Evolutionary conservation across 1,140 invertebrate genomes (phyloP).

Genomic region (Nixonia krombeini): DNA sequence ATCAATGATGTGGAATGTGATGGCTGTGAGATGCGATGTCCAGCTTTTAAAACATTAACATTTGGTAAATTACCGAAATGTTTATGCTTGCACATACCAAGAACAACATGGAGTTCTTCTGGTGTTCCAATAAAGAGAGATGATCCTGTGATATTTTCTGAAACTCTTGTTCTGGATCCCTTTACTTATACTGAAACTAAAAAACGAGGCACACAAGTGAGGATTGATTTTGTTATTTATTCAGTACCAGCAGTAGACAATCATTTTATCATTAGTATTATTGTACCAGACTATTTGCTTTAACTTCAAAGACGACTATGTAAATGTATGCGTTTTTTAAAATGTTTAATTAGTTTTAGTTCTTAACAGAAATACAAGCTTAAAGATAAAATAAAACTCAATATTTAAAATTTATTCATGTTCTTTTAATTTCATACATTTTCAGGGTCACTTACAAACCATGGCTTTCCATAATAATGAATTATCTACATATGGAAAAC

Average conservation of each 20-base stretch:
- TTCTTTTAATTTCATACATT: conserved; percentile 10
- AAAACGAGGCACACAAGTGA: conserved; percentile 56
- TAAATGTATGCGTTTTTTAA: not conserved
- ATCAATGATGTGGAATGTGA: conserved; percentile 88
- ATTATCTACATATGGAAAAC: conserved; percentile 53
- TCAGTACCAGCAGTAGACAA: not conserved
- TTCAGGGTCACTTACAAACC: conserved; percentile 52
- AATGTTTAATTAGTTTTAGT: not conserved
- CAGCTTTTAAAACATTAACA: conserved; percentile 81
- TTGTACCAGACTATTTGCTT: not conserved
- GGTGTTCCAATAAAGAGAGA: conserved; percentile 84
- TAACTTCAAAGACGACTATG: not conserved
- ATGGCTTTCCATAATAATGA: conserved; percentile 47
- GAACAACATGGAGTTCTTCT: conserved; percentile 85
- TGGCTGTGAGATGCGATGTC: conserved; percentile 76
- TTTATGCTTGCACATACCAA: conserved; percentile 89
- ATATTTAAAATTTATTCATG: not conserved
- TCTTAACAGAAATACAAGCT: not conserved
- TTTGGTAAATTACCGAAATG: conserved; percentile 89
- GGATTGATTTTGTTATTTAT: conserved; percentile 4
- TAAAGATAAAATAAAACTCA: not conserved
- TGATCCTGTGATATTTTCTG: conserved; percentile 89
- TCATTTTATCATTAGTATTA: not conserved
- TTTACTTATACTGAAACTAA: conserved; percentile 79
- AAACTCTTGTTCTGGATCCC: conserved; percentile 84